Base-by-base conservation (phyloP, 2,113 vertebrate species). In the Perccottus glenii region DNA sequence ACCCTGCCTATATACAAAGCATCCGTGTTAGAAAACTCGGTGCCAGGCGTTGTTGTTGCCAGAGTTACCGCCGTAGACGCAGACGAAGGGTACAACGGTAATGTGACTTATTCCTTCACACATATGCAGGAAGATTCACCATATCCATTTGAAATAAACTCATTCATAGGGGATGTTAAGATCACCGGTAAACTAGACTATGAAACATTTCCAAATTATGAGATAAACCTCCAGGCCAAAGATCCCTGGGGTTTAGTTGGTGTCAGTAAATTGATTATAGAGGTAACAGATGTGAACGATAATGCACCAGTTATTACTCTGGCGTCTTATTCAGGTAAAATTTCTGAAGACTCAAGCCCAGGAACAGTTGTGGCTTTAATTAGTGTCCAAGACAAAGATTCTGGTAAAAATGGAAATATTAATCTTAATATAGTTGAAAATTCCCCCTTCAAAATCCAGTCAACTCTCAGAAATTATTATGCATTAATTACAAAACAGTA, bases 351-450 rank as follows among this genome's bases (percentile, higher is more conserved):
- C 44, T 88, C 89, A 10, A 47, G 73, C 0, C 16, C 57, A 0
- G 94, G 90, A 0, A 94, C 94, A 0, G 86, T 94, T 3, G 77
- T 94, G 15, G 93, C 90, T 0, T 86, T 96, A 19, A 89, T 96
- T 16, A 93, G 92, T 19, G 90, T 94, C 0, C 90, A 93, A 27
- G 94, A 96, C 76, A 52, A 64, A 50, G 95, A 96, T 64, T 93
- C 94, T 0, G 91, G 89, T 0, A 81, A 79, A 9, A 94, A 95
- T 42, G 93, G 93, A 0, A 75, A 92, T 10, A 74, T 95, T 36
- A 66, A 55, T 16, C 91, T 93, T 64, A 77, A 59, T 53, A 62
- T 95, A 66, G 75, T 85, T 15, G 79, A 70, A 8, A 64, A 36
- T 11, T 10, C 91, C 0, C 89, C 89, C 0, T 94, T 95, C 80